Percentiles rank a stretch among this genome's conserved stretches.
Evolutionary conservation across 2,888 invertebrate species (phyloP).

Genomic region (Sceliomorpha sp.): DNA sequence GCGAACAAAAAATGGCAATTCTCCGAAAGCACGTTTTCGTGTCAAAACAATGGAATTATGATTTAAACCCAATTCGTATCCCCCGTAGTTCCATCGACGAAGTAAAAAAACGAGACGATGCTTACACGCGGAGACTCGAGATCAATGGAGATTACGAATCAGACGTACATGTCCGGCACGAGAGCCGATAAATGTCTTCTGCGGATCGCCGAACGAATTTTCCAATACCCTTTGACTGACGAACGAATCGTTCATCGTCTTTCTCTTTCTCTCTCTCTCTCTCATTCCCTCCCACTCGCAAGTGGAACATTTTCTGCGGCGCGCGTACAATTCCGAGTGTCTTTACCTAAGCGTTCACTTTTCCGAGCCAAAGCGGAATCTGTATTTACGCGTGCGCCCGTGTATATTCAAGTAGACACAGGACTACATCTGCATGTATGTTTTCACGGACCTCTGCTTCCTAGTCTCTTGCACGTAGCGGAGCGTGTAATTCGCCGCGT

Average conservation of each 20-base stretch:
- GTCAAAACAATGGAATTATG: constrained; percentile 17
- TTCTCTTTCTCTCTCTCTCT: no score
- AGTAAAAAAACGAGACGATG: no score
- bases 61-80: constrained; percentile 21
- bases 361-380: constrained; percentile 40
- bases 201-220: constrained; percentile 67
- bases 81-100: constrained; percentile 40
- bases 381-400: constrained; percentile 49
- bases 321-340: constrained; percentile 43
- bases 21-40: constrained; percentile 23
- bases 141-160: constrained; percentile 38
- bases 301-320: constrained; percentile 21
- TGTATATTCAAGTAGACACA: constrained; percentile 51
- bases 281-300: no score
- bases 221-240: constrained; percentile 71
- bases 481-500: constrained; percentile 56
- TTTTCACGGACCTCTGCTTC: constrained; percentile 55
- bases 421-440: constrained; percentile 45
- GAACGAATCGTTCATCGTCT: constrained; percentile 72
- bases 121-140: no score
- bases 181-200: constrained; percentile 76
- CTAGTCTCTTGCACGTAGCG: constrained; percentile 46
- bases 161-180: constrained; percentile 38
- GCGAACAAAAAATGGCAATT: constrained; percentile 15
- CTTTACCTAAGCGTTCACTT: constrained; percentile 43